phyloP scores from a whole-genome alignment of 2,888 invertebrate species.

The Dryomyza anilis region DNA sequence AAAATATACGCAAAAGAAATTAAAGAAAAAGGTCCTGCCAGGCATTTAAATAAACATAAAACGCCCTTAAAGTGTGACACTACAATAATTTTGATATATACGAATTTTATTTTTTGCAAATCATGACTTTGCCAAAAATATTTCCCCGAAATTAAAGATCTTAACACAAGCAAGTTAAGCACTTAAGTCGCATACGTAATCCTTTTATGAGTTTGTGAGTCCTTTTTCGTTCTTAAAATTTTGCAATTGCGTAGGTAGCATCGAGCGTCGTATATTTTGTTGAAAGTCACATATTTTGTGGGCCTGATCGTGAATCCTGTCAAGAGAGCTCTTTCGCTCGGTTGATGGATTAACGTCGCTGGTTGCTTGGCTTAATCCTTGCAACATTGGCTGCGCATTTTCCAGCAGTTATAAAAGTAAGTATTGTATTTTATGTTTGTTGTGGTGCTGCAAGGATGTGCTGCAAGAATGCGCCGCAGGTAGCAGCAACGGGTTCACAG shows the following conservation, averaged over 20 bases:
- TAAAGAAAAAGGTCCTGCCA: background rate
- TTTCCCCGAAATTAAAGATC: background rate
- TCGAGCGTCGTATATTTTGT: background rate
- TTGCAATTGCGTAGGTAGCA: background rate
- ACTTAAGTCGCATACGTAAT: constrained; percentile 13
- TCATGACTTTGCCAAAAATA: constrained; percentile 17
- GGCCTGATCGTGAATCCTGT: constrained; percentile 1
- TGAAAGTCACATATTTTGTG: constrained; percentile 26
- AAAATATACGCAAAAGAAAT: too few species aligned
- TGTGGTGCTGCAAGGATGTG: background rate
- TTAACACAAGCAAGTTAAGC: background rate
- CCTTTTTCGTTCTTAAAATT: background rate
- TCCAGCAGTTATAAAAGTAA: background rate
- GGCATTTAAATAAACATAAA: too few species aligned
- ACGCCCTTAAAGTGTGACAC: too few species aligned
- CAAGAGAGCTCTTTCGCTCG: background rate
- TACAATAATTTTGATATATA: too few species aligned
- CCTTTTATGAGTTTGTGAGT: constrained; percentile 12
- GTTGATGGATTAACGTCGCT: background rate
- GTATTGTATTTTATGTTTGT: background rate
- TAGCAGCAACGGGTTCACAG: background rate
- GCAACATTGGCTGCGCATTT: background rate
- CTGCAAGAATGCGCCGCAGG: too few species aligned
- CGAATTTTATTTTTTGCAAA: background rate
- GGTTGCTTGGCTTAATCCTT: background rate